These are phyloP conservation scores for Thereva nobilitata DNA, from an alignment of 2,888 invertebrate species.

Conservation along the genomic window DNA sequence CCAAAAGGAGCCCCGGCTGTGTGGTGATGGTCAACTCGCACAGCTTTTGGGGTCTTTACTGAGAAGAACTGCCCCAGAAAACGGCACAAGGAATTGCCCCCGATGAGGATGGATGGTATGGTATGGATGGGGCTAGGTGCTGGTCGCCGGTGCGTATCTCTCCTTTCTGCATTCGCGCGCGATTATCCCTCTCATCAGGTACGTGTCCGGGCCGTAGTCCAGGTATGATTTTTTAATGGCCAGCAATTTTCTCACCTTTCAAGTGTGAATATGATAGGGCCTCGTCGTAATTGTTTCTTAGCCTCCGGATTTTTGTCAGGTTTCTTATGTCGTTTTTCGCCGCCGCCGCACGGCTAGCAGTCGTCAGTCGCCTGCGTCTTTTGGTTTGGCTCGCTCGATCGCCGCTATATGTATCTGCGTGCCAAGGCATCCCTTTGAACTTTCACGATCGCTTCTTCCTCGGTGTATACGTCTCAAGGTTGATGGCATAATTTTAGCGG, in stretches of 20 bases:
- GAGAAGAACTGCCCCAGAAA: slow-evolving; percentile 2
- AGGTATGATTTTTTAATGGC: slow-evolving; percentile 58
- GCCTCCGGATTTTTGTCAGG: slow-evolving; percentile 40
- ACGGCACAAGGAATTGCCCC: slow-evolving; percentile 18
- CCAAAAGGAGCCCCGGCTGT: not conserved
- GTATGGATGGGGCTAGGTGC: not conserved
- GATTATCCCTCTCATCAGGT: slow-evolving; percentile 29
- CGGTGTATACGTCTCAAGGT: slow-evolving; percentile 45
- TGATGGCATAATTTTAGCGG: slow-evolving; percentile 59
- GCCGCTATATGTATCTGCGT: slow-evolving; percentile 23
- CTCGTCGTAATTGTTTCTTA: slow-evolving; percentile 42
- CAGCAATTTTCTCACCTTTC: slow-evolving; percentile 60
- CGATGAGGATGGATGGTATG: not conserved
- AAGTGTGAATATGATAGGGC: slow-evolving; percentile 59
- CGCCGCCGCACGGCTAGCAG: not conserved
- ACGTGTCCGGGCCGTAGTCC: slow-evolving; percentile 32
- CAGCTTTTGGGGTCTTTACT: not conserved
- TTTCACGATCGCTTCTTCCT: slow-evolving; percentile 22
- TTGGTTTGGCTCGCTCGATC: slow-evolving; percentile 15
- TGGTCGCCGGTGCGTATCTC: too few relatives aligned
- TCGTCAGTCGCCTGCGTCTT: not conserved
- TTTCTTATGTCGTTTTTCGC: slow-evolving; percentile 12
- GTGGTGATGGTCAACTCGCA: not conserved
- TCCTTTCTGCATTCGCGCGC: slow-evolving; percentile 5
- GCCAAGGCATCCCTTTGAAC: slow-evolving; percentile 20